Percentiles rank a stretch among this genome's conserved stretches.
Conservation (phyloP, 2,113 vertebrate genomes). For the Lepus europaeus region DNA sequence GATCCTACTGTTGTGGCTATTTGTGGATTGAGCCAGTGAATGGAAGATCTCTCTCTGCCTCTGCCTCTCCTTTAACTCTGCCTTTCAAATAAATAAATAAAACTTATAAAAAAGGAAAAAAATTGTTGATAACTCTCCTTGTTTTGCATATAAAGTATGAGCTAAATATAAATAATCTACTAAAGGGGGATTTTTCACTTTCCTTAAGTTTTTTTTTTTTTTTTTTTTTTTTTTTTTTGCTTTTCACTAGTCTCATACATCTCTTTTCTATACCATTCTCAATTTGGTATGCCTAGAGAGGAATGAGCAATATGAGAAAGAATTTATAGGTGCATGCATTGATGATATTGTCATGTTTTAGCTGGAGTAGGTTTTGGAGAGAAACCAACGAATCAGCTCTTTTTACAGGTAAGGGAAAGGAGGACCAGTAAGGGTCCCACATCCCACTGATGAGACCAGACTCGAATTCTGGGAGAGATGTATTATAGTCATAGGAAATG, state of each 20-base stretch:
- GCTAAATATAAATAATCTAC: not conserved
- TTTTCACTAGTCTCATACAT: not conserved
- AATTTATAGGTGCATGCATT: not conserved
- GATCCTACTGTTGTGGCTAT: no score
- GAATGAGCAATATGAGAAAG: not conserved
- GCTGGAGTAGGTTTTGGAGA: not conserved
- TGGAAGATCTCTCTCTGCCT: no score
- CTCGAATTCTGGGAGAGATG: not conserved
- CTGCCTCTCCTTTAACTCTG: no score
- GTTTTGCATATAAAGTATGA: not conserved
- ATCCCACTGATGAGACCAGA: not conserved
- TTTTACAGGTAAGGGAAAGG: slow-evolving; percentile 29
- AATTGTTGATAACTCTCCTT: not conserved
- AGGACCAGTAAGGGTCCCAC: not conserved
- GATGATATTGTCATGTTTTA: not conserved
- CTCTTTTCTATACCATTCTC: not conserved
- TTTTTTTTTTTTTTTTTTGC: not conserved
- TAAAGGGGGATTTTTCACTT: slow-evolving; percentile 21
- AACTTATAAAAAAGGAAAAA: no score
- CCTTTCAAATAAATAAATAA: no score
- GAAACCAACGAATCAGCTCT: not conserved
- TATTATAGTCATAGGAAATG: not conserved
- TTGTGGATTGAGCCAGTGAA: no score
- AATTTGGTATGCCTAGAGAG: not conserved
- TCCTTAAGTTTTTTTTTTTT: not conserved